A percentile compares a stretch with the other conserved stretches of the same genome.
These are phyloP conservation scores for Microcebus tavaratra DNA, from an alignment of 2,113 vertebrate species.

Conservation along the genomic window DNA sequence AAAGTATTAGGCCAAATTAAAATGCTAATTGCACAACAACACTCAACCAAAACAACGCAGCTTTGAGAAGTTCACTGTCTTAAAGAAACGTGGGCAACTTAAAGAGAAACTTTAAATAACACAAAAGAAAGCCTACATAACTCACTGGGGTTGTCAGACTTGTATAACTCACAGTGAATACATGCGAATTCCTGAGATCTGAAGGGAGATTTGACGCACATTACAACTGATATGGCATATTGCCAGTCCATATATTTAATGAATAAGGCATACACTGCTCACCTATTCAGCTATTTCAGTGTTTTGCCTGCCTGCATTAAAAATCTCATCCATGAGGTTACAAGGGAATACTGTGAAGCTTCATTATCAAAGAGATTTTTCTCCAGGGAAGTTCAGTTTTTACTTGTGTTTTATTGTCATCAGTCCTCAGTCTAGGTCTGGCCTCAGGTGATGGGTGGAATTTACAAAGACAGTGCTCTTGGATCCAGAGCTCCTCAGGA, in stretches of 20 bases:
- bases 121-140: not conserved
- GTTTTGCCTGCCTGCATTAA: not conserved
- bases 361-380: not conserved
- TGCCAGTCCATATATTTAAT: not conserved
- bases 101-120: not conserved
- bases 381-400: not conserved
- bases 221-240: not conserved
- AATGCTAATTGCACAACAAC: not conserved
- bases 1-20: not conserved
- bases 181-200: not conserved
- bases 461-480: not conserved
- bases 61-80: not conserved
- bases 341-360: not conserved
- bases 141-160: not conserved
- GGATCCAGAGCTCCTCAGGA: not conserved
- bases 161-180: not conserved
- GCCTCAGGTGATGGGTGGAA: not conserved
- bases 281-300: not conserved
- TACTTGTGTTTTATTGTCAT: not conserved
- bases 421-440: not conserved
- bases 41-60: not conserved
- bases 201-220: not conserved
- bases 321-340: not conserved
- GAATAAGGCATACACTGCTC: not conserved
- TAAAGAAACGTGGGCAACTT: not conserved